Evolutionary conservation across 2,113 vertebrate species (phyloP), one percentile per base, ranked within the genome.

Genomic region (Barbus barbus): DNA sequence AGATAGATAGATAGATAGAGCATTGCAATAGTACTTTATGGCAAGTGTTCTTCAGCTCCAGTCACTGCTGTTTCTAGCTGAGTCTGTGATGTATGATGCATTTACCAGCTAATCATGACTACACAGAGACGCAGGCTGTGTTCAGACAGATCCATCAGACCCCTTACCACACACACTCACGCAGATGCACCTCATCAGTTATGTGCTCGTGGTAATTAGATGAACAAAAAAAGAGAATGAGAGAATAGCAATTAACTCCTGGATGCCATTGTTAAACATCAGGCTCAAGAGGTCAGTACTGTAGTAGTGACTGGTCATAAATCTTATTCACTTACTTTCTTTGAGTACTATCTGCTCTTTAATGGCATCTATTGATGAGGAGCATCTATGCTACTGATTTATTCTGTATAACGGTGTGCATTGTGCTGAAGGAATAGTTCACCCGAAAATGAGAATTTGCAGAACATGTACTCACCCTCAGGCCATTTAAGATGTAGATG

Each of bases 41-140:
- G 31, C 26, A 58, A 38, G 69, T 77, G 36, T 80, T 80, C 1
- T 61, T 78, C 67, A 26, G 87, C 1, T 61, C 72, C 67, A 26
- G 87, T 44, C 73, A 60, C 85, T 84, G 46, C 75, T 86, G 87
- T 65, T 78, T 24, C 78, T 58, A 60, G 76, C 76, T 63, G 78
- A 63, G 58, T 65, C n/a, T 67, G 41, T 80, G 61, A 80, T 80
- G 24, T 51, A 80, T 48, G 78, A 80, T 33, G 61, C 78, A 48
- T 67, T 80, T 80, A 13, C 38, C 78, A 67, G 41, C 41, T 67
- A 72, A 82, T 82, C 80, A 71, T 69, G 63, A 72, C 63, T 56
- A 28, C 46, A 56, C 79, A 71, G 63, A 67, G 78, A 48, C 9
- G 20, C 61, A 31, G 28, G 46, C 63, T 4, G 31, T 2, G 5